Percentiles rank a stretch among this genome's conserved stretches.
These are phyloP conservation scores for Timema podura DNA, from an alignment of 2,888 invertebrate genomes.

Conservation along the genomic window DNA sequence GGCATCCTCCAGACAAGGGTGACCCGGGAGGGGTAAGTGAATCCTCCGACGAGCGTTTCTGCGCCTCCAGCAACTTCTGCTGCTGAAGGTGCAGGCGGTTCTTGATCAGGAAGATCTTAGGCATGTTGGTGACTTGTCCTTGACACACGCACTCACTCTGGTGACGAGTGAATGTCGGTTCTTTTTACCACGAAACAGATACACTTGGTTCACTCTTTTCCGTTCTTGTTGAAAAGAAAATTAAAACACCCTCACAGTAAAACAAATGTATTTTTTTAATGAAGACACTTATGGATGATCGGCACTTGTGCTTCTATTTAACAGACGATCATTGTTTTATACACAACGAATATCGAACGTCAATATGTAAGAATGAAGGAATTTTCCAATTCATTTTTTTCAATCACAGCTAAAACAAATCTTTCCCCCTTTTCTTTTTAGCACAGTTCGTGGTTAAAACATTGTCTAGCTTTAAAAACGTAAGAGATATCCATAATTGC, in stretches of 20 bases:
- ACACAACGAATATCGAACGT: too few relatives aligned
- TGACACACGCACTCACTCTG: background rate
- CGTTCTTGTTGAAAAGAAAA: background rate
- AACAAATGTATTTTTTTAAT: too few relatives aligned
- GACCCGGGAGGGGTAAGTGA: conserved; percentile 44
- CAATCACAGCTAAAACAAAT: too few relatives aligned
- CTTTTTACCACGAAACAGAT: background rate
- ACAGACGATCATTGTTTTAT: too few relatives aligned
- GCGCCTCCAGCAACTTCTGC: conserved; percentile 74
- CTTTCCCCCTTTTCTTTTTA: background rate
- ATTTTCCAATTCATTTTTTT: too few relatives aligned
- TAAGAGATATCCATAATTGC: conserved; percentile 13
- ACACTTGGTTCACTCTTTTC: background rate
- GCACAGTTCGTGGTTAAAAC: background rate
- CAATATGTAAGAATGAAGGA: too few relatives aligned
- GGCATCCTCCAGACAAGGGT: conserved; percentile 39
- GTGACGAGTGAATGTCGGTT: background rate
- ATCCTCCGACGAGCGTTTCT: conserved; percentile 54
- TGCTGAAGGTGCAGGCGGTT: conserved; percentile 90
- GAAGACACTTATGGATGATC: too few relatives aligned
- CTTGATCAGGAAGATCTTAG: conserved; percentile 90
- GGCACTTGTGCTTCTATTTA: too few relatives aligned
- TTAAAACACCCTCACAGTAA: too few relatives aligned
- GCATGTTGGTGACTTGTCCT: conserved; percentile 59
- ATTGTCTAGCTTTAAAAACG: conserved; percentile 12